Evolutionary conservation across 1,140 invertebrate genomes (phyloP).

Genomic region (Drosophila murphyi): DNA sequence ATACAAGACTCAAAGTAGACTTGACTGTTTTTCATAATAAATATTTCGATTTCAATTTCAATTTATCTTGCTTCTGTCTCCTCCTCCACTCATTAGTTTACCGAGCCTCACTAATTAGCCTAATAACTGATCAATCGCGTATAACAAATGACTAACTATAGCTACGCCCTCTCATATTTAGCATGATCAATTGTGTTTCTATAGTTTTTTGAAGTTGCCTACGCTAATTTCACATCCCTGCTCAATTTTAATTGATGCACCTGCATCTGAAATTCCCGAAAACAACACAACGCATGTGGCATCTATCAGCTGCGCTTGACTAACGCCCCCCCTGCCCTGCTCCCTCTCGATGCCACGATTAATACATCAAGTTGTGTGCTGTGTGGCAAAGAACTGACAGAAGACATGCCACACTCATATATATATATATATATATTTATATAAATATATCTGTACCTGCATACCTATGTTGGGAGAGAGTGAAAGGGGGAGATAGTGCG

Average conservation of each 20-base stretch:
- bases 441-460: conserved; percentile 24
- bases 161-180: conserved; percentile 50
- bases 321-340: conserved; percentile 43
- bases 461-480: conserved; percentile 11
- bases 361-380: conserved; percentile 62
- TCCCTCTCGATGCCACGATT: conserved; percentile 41
- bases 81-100: conserved; percentile 6
- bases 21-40: no score
- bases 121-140: conserved; percentile 31
- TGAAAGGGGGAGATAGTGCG: not conserved
- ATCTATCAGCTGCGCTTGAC: conserved; percentile 70
- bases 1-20: no score
- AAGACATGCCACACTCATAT: conserved; percentile 12
- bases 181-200: conserved; percentile 55
- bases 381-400: conserved; percentile 11
- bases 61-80: not conserved
- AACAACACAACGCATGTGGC: conserved; percentile 36
- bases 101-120: conserved; percentile 18
- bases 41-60: not conserved
- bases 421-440: conserved; percentile 2
- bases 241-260: conserved; percentile 67
- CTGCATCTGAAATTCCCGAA: conserved; percentile 62
- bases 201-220: conserved; percentile 35
- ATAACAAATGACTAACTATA: conserved; percentile 39
- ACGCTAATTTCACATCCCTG: conserved; percentile 8